phyloP scores from a whole-genome alignment of 35 echinoderm and acorn worm genomes.

The Heliocidaris tuberculata region DNA sequence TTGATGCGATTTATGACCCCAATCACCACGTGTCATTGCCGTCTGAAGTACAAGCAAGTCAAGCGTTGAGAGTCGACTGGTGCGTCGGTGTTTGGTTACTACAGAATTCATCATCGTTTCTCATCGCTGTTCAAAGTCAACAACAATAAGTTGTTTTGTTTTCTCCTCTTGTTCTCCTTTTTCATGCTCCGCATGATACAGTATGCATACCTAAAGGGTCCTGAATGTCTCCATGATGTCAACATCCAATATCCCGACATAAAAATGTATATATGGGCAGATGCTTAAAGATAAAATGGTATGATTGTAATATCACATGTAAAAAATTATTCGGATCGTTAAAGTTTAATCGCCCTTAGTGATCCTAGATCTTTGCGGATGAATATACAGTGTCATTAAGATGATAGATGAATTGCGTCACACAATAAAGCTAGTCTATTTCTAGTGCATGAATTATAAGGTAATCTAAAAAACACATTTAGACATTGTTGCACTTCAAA shows the following conservation, averaged over 20 bases:
- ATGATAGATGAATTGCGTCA: background rate
- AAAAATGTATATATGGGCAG: background rate
- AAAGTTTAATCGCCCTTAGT: background rate
- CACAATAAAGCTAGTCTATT: background rate
- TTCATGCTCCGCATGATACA: background rate
- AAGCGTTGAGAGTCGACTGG: conserved; percentile 10
- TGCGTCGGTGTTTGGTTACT: conserved; percentile 15
- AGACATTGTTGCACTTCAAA: background rate
- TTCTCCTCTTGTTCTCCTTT: background rate
- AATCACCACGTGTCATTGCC: conserved; percentile 21
- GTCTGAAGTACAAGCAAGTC: background rate
- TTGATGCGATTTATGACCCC: conserved; percentile 34
- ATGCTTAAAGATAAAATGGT: conserved; percentile 3
- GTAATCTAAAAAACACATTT: background rate
- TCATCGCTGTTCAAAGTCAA: conserved; percentile 24
- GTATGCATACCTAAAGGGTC: background rate
- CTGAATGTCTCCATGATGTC: background rate
- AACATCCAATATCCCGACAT: background rate
- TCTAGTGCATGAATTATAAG: background rate
- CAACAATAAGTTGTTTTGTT: conserved; percentile 14
- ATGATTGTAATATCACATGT: background rate
- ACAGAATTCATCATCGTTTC: background rate
- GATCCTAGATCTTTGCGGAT: background rate
- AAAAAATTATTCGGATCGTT: conserved; percentile 1
- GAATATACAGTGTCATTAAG: background rate